Evolutionary conservation across 2,113 vertebrate genomes (phyloP).

Genomic region (Melozone crissalis): DNA sequence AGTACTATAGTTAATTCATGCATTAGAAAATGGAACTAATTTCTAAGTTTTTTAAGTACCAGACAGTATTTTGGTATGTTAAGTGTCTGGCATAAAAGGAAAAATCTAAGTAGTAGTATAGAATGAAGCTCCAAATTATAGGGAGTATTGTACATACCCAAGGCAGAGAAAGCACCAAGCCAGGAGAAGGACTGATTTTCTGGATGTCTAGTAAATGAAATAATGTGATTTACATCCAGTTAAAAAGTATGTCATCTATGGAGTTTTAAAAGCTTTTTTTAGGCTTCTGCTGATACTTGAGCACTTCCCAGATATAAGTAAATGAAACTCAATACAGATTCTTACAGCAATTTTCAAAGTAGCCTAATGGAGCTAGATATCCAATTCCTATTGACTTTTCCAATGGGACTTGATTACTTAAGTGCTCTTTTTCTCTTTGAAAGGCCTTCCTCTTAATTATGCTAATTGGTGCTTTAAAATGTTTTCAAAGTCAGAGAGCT

Average conservation of each 20-base stretch:
- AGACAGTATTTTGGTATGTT: background rate
- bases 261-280: background rate
- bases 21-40: background rate
- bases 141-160: background rate
- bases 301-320: background rate
- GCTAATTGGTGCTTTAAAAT: background rate
- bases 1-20: background rate
- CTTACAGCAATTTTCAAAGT: background rate
- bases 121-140: background rate
- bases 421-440: background rate
- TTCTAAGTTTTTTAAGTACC: background rate
- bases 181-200: background rate
- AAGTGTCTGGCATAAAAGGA: background rate
- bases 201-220: background rate
- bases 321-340: background rate
- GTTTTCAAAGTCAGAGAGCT: background rate
- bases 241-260: background rate
- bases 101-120: background rate
- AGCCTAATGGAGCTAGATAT: background rate
- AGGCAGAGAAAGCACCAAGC: background rate
- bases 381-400: background rate
- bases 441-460: conserved; percentile 13
- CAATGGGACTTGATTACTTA: background rate
- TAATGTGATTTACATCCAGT: background rate
- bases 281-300: background rate